Percentiles rank a stretch among this genome's conserved stretches.
phyloP scores from a whole-genome alignment of 2,113 vertebrate genomes.

The Tupaia chinensis region DNA sequence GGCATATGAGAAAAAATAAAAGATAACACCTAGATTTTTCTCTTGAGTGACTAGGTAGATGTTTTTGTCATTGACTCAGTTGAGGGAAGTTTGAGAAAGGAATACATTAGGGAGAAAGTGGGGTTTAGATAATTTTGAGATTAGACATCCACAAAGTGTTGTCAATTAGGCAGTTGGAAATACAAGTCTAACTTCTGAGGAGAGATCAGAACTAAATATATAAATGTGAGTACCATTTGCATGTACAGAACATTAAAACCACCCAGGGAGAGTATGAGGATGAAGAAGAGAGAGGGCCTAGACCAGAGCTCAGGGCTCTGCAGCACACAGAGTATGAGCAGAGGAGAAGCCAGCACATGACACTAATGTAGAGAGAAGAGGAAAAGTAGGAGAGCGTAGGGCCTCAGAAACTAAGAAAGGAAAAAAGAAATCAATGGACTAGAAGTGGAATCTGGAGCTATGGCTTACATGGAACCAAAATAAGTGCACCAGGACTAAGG shows the following conservation, averaged over 20 bases:
- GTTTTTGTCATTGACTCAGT: not conserved
- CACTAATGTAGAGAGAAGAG: fast-evolving
- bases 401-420: not conserved
- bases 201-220: not conserved
- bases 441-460: not conserved
- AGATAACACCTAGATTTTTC: not conserved
- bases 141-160: not conserved
- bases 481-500: not conserved
- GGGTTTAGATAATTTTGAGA: not conserved
- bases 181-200: not conserved
- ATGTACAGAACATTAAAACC: not conserved
- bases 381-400: fast-evolving
- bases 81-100: not conserved
- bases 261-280: not conserved
- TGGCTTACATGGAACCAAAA: not conserved
- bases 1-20: not conserved
- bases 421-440: not conserved
- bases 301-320: fast-evolving
- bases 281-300: not conserved
- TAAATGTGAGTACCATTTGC: not conserved
- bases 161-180: not conserved
- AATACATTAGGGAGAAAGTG: not conserved
- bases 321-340: no score
- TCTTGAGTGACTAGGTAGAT: not conserved
- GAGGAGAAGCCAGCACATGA: not conserved